These are phyloP conservation scores for Aphelinus atriplicis DNA, from an alignment of 1,140 invertebrate species.

Conservation along the genomic window DNA sequence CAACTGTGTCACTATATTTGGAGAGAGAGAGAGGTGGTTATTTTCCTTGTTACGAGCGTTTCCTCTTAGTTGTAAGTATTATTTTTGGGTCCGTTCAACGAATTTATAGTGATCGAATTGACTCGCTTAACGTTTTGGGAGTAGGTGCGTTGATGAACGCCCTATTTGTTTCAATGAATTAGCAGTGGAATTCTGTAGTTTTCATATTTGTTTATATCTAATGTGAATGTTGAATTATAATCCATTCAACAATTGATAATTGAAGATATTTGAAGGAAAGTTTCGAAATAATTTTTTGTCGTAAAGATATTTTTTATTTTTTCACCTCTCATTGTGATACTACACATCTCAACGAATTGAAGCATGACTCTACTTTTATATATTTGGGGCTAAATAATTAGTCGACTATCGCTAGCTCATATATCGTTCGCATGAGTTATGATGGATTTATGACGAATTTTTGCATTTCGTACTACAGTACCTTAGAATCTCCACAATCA, in stretches of 20 bases:
- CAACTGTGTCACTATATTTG: no score
- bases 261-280: no score
- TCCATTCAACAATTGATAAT: no score
- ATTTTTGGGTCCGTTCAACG: slow-evolving; percentile 35
- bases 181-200: slow-evolving; percentile 50
- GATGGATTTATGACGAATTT: no score
- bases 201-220: not conserved
- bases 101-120: slow-evolving; percentile 60
- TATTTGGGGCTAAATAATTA: slow-evolving; percentile 5
- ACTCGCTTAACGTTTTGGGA: slow-evolving; percentile 65
- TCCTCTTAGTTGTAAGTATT: no score
- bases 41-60: no score
- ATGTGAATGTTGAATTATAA: no score
- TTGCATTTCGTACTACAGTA: slow-evolving; percentile 11
- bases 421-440: no score
- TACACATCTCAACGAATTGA: slow-evolving; percentile 33
- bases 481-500: slow-evolving; percentile 36
- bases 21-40: no score
- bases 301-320: slow-evolving; percentile 27
- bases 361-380: slow-evolving; percentile 28
- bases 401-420: not conserved
- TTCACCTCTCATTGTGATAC: slow-evolving; percentile 13
- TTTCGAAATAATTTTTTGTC: no score
- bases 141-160: slow-evolving; percentile 52
- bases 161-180: slow-evolving; percentile 58